Base-by-base conservation (phyloP, 2,888 invertebrate species). In the Dicroscelio sp. region DNA sequence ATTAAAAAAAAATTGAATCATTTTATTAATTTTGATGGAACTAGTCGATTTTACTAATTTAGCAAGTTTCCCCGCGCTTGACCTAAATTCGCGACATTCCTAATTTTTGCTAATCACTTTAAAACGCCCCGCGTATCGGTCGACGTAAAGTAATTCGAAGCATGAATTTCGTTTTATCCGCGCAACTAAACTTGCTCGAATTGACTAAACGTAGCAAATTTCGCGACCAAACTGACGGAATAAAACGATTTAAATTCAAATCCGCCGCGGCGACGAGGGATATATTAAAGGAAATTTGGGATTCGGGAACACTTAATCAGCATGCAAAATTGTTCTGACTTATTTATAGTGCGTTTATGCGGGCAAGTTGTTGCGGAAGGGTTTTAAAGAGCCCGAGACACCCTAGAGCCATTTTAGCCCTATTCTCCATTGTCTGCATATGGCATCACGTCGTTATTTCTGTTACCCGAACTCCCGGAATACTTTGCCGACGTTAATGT, bases 311-410 rank as follows among this genome's bases (percentile, higher is more conserved):
- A 69, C 35, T 88, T 83, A 88, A 88, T 82, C 83, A 83, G 76
- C 69, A 88, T 78, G 69, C 76, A 38, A 82, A 88, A 88, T 69
- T 83, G 76, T 82, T 60, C 69, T 83, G 90, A 86, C 79, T 91
- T 92, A 92, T 92, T 92, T 91, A 88, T 88, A 86, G 86, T 69
- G 86, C 78, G 86, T 88, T 92, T 92, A 79, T 78, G 84, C 75
- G 80, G 73, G 84, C 52, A 90, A 86, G 87, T 83, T 88, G 82
- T 88, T 87, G 88, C 83, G 82, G 88, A 87, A 88, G 92, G 90
- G 88, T 79, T 92, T 88, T 82, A 78, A 91, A 88, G 79, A 84
- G 73, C 73, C 73, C 82, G 83, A 83, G 88, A 86, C 89, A 87
- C 87, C 91, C 91, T 38, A 60, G 60, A 90, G 87, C 87, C 58